Base-by-base conservation (phyloP, 2,797 vertebrate genomes). In the Alosa sapidissima region DNA sequence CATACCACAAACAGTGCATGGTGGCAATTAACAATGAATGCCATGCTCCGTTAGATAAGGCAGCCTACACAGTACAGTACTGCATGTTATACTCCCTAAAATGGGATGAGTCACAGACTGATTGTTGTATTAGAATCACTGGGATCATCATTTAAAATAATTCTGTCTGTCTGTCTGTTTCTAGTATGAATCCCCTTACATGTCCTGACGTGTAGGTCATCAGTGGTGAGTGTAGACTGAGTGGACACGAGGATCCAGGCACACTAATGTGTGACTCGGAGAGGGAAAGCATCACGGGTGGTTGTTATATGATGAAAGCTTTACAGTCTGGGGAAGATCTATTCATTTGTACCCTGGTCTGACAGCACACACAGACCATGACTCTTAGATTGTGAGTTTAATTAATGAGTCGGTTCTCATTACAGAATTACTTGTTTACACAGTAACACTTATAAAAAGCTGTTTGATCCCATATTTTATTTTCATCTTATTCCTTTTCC, bases 301-400 rank as follows among this genome's bases (percentile, higher is more conserved):
- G 82, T 75, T 85, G 84, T 85, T 58, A 83, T 14, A 21, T 81
- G 60, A 81, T 47, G 72, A 78, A 78, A 78, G 72, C 72, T 78
- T 78, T 78, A 78, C 72, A 1, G 72, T 45, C 72, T 78, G 72
- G 72, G 72, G 16, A 78, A 78, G 72, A 78, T 78, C 36, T 78
- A 78, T 47, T 78, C 72, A 19, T 78, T 78, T 78, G 72, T 78
- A 21, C 72, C 19, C 72, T 47, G 36, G 16, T n/a, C 72, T 78
- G 72, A 45, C 41, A 21, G 41, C 58, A 24, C 24, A 24, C 58
- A 62, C 5, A 19, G 36, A 78, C 41, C 72, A 7, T 19, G 24
- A 45, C 36, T 45, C 72, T 78, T 21, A 19, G 41, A 33, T 78
- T 47, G 41, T 78, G 36, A 2, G 41, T 45, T 78, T 78, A 5